Conservation (phyloP, 2,797 vertebrate genomes). For the Semotilus atromaculatus region DNA sequence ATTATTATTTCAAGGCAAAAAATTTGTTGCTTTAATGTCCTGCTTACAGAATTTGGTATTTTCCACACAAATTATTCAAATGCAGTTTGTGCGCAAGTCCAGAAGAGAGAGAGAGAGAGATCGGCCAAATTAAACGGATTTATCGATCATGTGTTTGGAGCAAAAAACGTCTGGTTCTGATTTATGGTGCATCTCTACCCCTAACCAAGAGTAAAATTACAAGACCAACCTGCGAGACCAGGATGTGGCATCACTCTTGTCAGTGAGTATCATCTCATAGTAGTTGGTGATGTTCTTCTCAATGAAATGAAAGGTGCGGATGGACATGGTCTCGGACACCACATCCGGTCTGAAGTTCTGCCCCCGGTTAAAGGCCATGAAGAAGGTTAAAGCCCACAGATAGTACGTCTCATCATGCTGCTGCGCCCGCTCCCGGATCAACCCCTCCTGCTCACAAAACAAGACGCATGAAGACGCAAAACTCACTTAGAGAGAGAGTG, state of each 20-base stretch:
- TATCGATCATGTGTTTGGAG: too few species aligned
- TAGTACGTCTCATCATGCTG: conserved; percentile 96
- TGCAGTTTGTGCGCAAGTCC: neutral
- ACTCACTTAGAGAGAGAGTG: neutral
- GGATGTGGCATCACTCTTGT: conserved; percentile 89
- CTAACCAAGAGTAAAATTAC: neutral
- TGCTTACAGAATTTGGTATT: neutral
- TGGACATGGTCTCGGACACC: conserved; percentile 92
- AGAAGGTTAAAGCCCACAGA: conserved; percentile 94
- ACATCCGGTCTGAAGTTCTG: conserved; percentile 87
- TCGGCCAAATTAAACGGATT: neutral
- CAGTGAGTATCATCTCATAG: conserved; percentile 94
- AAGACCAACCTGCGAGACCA: conserved; percentile 88
- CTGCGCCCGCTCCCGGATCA: conserved; percentile 89
- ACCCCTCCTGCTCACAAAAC: conserved; percentile 78
- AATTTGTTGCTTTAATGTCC: too few species aligned
- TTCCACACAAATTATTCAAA: neutral
- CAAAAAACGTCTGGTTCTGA: neutral
- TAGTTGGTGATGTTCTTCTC: conserved; percentile 94
- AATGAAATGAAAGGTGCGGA: conserved; percentile 92
- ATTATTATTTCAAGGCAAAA: too few species aligned
- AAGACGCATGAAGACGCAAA: neutral
- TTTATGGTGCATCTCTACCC: neutral
- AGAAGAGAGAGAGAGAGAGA: too few species aligned
- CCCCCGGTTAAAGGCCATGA: conserved; percentile 96